Evolutionary conservation across 2,797 vertebrate species (phyloP).

Genomic region (Ispidina lecontei): DNA sequence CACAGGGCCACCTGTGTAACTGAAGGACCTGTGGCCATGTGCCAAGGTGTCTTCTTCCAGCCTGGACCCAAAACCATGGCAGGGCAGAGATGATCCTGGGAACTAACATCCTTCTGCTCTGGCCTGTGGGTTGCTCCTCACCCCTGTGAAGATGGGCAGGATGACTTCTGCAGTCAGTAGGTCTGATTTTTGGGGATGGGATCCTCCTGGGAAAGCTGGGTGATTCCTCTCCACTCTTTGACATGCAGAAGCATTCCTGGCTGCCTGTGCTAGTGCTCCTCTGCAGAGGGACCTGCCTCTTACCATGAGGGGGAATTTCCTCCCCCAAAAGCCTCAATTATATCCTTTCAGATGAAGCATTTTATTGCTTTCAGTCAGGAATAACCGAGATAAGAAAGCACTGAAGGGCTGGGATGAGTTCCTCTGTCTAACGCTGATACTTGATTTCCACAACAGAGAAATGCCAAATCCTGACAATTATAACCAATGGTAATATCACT

Average conservation of each 20-base stretch:
- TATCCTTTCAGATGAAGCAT: not conserved
- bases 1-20: not conserved
- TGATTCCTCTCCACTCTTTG: not conserved
- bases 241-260: fast-evolving
- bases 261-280: fast-evolving
- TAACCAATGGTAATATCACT: not conserved
- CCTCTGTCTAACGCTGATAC: not conserved
- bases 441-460: slow-evolving; percentile 15
- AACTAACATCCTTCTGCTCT: fast-evolving
- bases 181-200: not conserved
- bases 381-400: not conserved
- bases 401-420: not conserved
- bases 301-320: fast-evolving
- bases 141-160: fast-evolving
- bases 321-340: not conserved
- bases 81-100: fast-evolving
- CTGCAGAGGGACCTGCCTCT: not conserved
- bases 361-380: not conserved
- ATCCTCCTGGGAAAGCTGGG: not conserved
- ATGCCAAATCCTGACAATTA: not conserved
- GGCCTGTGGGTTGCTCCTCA: fast-evolving
- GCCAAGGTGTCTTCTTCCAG: slow-evolving; percentile 21
- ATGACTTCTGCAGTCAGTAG: not conserved
- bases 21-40: not conserved
- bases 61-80: not conserved